Evolutionary conservation across 2,113 vertebrate species (phyloP).

Genomic region (Vulpes ferrilata): DNA sequence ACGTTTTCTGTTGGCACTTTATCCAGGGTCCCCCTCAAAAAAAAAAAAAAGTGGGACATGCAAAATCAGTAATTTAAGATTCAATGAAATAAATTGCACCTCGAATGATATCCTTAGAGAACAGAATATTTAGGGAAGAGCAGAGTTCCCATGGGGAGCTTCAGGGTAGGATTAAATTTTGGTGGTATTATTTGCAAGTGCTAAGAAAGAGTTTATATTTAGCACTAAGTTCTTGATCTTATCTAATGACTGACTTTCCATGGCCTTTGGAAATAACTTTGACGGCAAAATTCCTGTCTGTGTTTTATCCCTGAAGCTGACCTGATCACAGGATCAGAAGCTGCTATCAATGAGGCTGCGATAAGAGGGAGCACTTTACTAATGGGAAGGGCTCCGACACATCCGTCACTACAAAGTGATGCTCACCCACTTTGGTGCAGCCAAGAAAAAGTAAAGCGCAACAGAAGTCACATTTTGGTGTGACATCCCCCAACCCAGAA

Average conservation of each 20-base stretch:
- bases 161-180: conserved; percentile 23
- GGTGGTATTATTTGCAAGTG: conserved; percentile 44
- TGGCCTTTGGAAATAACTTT: conserved; percentile 67
- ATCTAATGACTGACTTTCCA: conserved; percentile 68
- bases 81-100: conserved; percentile 21
- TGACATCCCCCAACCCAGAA: conserved; percentile 8
- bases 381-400: not conserved
- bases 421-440: not conserved
- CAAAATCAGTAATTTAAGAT: conserved; percentile 9
- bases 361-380: not conserved
- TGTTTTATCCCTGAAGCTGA: conserved; percentile 63
- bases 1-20: conserved; percentile 27
- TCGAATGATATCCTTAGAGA: conserved; percentile 2
- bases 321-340: conserved; percentile 39
- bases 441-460: not conserved
- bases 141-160: not conserved
- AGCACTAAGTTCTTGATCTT: conserved; percentile 67
- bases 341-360: conserved; percentile 22
- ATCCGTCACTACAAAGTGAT: not conserved
- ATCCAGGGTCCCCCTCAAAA: not conserved
- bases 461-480: conserved; percentile 16
- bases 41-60: not conserved
- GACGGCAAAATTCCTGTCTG: conserved; percentile 67
- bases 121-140: not conserved
- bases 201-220: conserved; percentile 69